Base-by-base conservation (phyloP, 2,113 vertebrate species). In the Neolamprologus hecqui region DNA sequence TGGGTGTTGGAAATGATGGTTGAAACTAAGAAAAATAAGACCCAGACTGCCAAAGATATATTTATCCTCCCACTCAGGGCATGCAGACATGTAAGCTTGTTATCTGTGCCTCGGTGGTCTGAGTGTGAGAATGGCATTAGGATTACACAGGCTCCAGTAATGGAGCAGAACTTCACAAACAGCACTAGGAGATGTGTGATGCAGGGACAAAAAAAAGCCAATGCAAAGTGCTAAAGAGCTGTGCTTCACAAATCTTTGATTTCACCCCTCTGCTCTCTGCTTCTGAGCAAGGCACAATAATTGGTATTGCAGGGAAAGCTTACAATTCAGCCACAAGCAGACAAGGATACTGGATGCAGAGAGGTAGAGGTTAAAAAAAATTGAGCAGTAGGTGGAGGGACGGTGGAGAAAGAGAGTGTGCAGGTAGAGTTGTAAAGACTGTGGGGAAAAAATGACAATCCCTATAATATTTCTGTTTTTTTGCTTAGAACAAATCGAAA, bases 231-330 rank as follows among this genome's bases (percentile, higher is more conserved):
- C 42, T 77, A 77, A 87, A 87, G 80, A 87, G 86, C 40, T 9
- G 23, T 19, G 86, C 84, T 79, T 42, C 55, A 82, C 83, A 81
- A 85, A 31, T 49, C 88, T 91, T 79, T 75, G 87, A 86, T 90
- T 88, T 79, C 81, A 84, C 58, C 85, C 54, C 87, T 87, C 60
- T 93, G 90, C 87, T 92, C 87, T 85, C 79, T 47, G 86, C 83
- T 90, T 81, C 84, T 15, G 37, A 88, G 81, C 73, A 53, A 35
- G 9, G 83, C 70, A 79, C 82, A 87, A 82, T 93, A 92, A 92
- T 92, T 94, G 86, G 90, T 80, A 89, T 84, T 84, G 91, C 90
- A 73, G 85, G 81, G 88, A 58, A 81, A 35, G 63, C 54, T 83
- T 87, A 88, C 90, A 88, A 86, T 86, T 90, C 83, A 85, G 79